These are phyloP conservation scores for Babyrousa celebensis DNA, from an alignment of 2,797 vertebrate species.

Conservation along the genomic window DNA sequence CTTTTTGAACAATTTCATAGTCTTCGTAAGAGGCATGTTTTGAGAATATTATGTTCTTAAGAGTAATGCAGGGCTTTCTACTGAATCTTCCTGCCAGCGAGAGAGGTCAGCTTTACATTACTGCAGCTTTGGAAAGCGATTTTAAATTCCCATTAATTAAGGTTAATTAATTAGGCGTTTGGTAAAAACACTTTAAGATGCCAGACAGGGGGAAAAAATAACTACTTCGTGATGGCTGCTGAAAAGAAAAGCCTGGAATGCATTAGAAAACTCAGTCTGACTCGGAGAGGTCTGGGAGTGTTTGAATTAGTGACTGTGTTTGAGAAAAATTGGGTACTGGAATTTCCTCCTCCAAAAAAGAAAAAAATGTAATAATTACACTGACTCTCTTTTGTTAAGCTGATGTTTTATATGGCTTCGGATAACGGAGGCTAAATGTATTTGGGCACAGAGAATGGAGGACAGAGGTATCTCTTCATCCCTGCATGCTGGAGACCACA, in stretches of 20 bases:
- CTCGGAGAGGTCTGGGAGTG: conserved; percentile 21
- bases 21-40: conserved; percentile 72
- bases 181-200: conserved; percentile 60
- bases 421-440: neutral
- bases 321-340: conserved; percentile 8
- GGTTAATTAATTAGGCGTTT: conserved; percentile 84
- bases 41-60: conserved; percentile 80
- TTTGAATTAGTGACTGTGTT: conserved; percentile 6
- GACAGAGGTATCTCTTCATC: neutral
- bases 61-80: conserved; percentile 59
- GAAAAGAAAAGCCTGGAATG: conserved; percentile 59
- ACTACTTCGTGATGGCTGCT: conserved; percentile 48
- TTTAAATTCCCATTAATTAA: conserved; percentile 84
- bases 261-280: conserved; percentile 59
- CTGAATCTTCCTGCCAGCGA: neutral
- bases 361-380: neutral
- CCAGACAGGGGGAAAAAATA: conserved; percentile 39
- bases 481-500: accelerated
- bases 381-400: neutral
- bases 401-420: conserved; percentile 12
- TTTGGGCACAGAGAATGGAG: neutral
- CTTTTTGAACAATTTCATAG: conserved; percentile 81
- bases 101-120: conserved; percentile 62
- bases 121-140: conserved; percentile 66
- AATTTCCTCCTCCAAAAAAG: conserved; percentile 49